Evolutionary conservation across 2,797 vertebrate species (phyloP).

Genomic region (Heteromormyrus szaboi): DNA sequence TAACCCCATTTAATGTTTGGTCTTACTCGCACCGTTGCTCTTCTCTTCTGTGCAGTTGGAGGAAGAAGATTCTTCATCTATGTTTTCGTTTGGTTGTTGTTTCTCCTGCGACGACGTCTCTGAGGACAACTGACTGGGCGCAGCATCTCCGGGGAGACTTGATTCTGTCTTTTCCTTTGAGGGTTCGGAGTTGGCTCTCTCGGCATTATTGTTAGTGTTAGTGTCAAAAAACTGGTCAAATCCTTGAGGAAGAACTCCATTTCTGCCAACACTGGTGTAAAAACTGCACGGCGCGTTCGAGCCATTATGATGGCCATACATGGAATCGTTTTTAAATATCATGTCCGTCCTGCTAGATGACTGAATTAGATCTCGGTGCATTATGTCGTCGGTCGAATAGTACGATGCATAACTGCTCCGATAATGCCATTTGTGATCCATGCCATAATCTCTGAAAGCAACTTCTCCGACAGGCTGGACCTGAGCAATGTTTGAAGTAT

Average conservation of each 20-base stretch:
- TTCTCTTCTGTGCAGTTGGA: constrained; percentile 81
- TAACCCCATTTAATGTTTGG: constrained; percentile 46
- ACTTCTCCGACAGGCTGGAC: constrained; percentile 94
- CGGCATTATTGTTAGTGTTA: constrained; percentile 52
- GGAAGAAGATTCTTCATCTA: constrained; percentile 70
- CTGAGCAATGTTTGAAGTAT: constrained; percentile 86
- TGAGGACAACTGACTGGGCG: constrained; percentile 61
- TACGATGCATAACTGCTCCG: constrained; percentile 87
- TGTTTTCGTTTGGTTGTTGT: constrained; percentile 66
- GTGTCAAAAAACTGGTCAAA: constrained; percentile 95
- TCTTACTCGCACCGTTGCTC: constrained; percentile 82
- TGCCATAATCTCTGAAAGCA: constrained; percentile 94
- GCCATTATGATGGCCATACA: constrained; percentile 73
- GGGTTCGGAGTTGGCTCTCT: constrained; percentile 56
- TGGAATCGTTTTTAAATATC: constrained; percentile 84
- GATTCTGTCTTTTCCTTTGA: constrained; percentile 74
- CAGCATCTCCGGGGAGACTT: constrained; percentile 60
- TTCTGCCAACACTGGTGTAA: constrained; percentile 82
- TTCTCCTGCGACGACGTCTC: constrained; percentile 66
- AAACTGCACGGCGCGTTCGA: constrained; percentile 76
- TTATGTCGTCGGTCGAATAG: constrained; percentile 90
- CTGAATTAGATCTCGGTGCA: constrained; percentile 93
- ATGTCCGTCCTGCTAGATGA: constrained; percentile 82
- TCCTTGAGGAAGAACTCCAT: constrained; percentile 91
- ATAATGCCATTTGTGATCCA: constrained; percentile 98